A percentile compares a stretch with the other conserved stretches of the same genome.
These are phyloP conservation scores for Drosophila falleni DNA, from an alignment of 2,888 invertebrate species.

Conservation along the genomic window DNA sequence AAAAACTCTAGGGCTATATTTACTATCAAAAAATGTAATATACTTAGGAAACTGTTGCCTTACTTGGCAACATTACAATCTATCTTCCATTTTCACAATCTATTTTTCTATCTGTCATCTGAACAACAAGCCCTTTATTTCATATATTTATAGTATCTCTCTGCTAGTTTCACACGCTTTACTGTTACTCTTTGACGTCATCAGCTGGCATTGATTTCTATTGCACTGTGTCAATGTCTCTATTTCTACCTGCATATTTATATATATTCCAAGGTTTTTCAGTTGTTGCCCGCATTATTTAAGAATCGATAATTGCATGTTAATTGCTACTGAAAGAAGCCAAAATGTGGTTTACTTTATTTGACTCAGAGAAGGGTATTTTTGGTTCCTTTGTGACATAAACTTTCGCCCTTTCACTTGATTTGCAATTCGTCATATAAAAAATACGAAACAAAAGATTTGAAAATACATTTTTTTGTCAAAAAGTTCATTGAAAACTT, in stretches of 20 bases:
- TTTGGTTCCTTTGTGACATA: constrained; percentile 2
- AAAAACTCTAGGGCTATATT: background rate
- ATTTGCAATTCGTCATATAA: constrained; percentile 35
- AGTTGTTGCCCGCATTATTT: constrained; percentile 53
- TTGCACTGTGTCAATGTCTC: constrained; percentile 35
- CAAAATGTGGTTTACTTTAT: constrained; percentile 29
- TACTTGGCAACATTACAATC: background rate
- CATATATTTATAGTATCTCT: constrained; percentile 6
- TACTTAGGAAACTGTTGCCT: background rate
- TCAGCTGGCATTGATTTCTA: constrained; percentile 48
- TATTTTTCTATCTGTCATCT: constrained; percentile 8
- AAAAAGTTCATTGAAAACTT: constrained; percentile 38
- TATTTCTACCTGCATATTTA: constrained; percentile 1
- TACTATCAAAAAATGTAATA: too few species aligned
- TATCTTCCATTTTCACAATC: background rate
- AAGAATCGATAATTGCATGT: constrained; percentile 73
- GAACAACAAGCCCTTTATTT: background rate
- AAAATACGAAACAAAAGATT: constrained; percentile 15
- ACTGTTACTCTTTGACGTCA: constrained; percentile 44
- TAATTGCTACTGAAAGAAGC: constrained; percentile 30
- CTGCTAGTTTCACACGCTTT: constrained; percentile 11
- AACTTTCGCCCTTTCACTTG: constrained; percentile 59
- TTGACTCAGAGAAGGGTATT: constrained; percentile 8
- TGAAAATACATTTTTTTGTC: constrained; percentile 31
- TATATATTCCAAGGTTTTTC: constrained; percentile 13